Conservation (phyloP, 23 tunicate genomes). For the Oikopleura dioica region DNA sequence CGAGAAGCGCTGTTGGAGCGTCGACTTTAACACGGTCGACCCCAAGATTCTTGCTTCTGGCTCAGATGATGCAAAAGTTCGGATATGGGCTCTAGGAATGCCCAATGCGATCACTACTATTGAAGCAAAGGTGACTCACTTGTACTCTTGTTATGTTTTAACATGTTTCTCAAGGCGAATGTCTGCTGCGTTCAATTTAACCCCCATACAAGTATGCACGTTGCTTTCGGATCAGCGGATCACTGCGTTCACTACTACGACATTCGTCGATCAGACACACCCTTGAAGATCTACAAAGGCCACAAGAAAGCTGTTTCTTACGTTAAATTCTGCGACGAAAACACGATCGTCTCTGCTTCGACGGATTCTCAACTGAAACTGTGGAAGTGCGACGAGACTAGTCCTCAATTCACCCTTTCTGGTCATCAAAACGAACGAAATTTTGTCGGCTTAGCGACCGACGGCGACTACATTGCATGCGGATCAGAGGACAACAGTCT, state of each 20-base stretch:
- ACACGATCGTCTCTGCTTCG: slow-evolving; percentile 83
- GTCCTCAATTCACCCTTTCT: slow-evolving; percentile 30
- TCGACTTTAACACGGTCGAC: slow-evolving; percentile 82
- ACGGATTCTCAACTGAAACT: slow-evolving; percentile 69
- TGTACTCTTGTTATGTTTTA: too few relatives aligned
- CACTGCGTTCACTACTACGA: slow-evolving; percentile 95
- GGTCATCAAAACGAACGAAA: slow-evolving; percentile 91
- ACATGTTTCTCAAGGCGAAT: too few relatives aligned
- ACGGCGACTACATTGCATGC: slow-evolving; percentile 75
- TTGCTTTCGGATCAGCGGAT: slow-evolving; percentile 92
- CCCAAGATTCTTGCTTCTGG: slow-evolving; percentile 77
- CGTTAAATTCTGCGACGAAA: slow-evolving; percentile 48
- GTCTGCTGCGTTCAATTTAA: slow-evolving; percentile 96
- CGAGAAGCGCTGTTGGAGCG: slow-evolving; percentile 98
- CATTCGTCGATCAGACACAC: slow-evolving; percentile 43
- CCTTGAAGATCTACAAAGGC: slow-evolving; percentile 57
- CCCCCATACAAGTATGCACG: slow-evolving; percentile 54
- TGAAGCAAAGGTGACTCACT: too few relatives aligned
- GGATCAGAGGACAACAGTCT: slow-evolving; percentile 80
- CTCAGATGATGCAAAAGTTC: slow-evolving; percentile 83
- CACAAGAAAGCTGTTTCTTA: slow-evolving; percentile 99
- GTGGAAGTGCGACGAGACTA: slow-evolving; percentile 34
- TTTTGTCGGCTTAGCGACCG: slow-evolving; percentile 93
- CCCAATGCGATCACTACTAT: slow-evolving; percentile 55
- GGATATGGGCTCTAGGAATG: slow-evolving; percentile 49